These are phyloP conservation scores for Delichon dasypus DNA, from an alignment of 2,797 vertebrate genomes.

Conservation along the genomic window DNA sequence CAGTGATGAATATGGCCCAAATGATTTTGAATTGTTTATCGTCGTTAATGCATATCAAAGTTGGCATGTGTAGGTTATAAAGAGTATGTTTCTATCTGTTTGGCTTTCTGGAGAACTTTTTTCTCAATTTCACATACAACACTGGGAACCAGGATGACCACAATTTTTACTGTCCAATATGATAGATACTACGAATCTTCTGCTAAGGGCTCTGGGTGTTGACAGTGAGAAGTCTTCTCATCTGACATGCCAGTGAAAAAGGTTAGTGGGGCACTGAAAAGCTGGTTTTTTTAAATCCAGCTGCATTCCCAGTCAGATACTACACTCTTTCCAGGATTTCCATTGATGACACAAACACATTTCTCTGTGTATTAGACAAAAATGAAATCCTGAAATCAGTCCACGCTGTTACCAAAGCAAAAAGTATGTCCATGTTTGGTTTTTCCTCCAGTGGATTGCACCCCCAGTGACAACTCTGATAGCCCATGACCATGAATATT, in stretches of 20 bases:
- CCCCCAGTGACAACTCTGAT: not conserved
- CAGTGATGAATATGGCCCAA: not conserved
- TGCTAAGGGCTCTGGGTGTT: not conserved
- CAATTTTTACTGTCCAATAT: not conserved
- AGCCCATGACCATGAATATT: not conserved
- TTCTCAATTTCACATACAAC: not conserved
- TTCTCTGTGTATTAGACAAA: not conserved
- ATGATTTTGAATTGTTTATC: not conserved
- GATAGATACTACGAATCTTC: not conserved
- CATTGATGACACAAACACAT: not conserved
- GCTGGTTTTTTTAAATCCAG: not conserved
- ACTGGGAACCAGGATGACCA: not conserved
- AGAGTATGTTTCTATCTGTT: not conserved
- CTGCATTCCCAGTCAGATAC: not conserved
- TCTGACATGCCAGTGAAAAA: not conserved
- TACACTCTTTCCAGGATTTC: not conserved
- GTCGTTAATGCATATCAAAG: not conserved
- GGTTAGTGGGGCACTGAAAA: not conserved
- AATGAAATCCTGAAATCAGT: not conserved
- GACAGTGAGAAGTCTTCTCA: not conserved
- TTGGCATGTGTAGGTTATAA: not conserved
- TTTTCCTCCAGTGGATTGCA: not conserved
- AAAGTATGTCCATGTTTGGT: rapidly evolving
- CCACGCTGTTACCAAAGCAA: rapidly evolving
- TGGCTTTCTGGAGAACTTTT: not conserved